Conservation (phyloP, 2,888 invertebrate species). For the Eledona agricola region DNA sequence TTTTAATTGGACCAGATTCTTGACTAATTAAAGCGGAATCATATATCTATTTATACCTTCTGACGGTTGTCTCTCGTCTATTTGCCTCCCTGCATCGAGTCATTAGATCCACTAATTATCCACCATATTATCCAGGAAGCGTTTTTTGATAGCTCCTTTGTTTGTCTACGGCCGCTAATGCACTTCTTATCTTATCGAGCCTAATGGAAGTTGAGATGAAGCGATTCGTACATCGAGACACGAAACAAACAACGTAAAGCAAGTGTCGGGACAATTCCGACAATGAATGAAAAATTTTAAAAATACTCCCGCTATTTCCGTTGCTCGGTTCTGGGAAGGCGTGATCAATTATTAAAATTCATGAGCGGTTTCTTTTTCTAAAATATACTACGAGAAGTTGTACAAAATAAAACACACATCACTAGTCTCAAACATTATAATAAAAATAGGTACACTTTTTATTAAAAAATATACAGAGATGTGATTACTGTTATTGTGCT, state of each 20-base stretch:
- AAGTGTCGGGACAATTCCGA: background rate
- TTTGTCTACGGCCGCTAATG: slow-evolving; percentile 10
- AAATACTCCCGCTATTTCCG: too few relatives aligned
- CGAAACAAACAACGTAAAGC: background rate
- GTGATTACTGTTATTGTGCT: too few relatives aligned
- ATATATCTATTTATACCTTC: slow-evolving; percentile 20
- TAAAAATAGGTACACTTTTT: too few relatives aligned
- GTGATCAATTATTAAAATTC: too few relatives aligned
- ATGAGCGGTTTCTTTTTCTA: too few relatives aligned
- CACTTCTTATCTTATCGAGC: slow-evolving; percentile 15
- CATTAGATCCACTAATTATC: slow-evolving; percentile 24
- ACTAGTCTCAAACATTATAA: too few relatives aligned
- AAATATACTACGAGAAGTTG: too few relatives aligned
- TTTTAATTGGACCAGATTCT: slow-evolving; percentile 13
- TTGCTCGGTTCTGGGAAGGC: too few relatives aligned
- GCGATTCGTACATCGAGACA: too few relatives aligned
- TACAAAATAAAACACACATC: too few relatives aligned
- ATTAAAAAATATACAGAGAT: too few relatives aligned
- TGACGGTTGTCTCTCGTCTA: slow-evolving; percentile 27
- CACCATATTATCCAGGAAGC: slow-evolving; percentile 22
- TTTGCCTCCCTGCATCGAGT: slow-evolving; percentile 12
- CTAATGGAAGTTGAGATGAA: slow-evolving; percentile 11
- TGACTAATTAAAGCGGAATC: slow-evolving; percentile 20
- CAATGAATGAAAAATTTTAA: too few relatives aligned
- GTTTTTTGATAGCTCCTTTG: slow-evolving; percentile 20